Conservation (phyloP, 1,140 invertebrate species). For the Sycobia sp. region DNA sequence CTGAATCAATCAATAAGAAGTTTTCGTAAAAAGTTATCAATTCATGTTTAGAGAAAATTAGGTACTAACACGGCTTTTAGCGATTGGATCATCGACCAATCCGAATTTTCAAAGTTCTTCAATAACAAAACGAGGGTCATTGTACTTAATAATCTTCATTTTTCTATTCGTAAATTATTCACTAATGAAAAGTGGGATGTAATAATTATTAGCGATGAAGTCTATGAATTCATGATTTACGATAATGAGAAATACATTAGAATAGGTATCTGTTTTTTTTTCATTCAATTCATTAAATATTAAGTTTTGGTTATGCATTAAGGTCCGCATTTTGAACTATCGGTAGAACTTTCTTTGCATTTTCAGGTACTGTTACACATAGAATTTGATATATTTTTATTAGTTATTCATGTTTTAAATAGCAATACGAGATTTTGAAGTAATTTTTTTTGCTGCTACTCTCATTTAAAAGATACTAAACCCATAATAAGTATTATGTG, state of each 20-base stretch:
- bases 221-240: constrained; percentile 97
- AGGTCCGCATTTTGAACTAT: no score
- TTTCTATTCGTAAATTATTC: constrained; percentile 93
- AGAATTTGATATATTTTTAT: no score
- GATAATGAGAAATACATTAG: constrained; percentile 83
- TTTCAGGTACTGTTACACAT: no score
- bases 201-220: constrained; percentile 92
- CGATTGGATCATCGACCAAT: constrained; percentile 88
- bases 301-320: no score
- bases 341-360: no score
- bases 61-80: constrained; percentile 61
- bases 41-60: background rate
- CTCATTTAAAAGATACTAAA: no score
- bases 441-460: no score
- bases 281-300: no score
- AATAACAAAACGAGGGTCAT: constrained; percentile 92
- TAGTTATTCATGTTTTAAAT: no score
- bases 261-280: constrained; percentile 70
- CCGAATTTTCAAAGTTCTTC: constrained; percentile 82
- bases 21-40: background rate
- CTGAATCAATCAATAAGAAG: constrained; percentile 72
- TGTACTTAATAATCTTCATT: constrained; percentile 95
- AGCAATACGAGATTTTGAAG: no score
- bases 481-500: no score
- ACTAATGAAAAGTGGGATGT: constrained; percentile 81